A percentile compares a stretch with the other conserved stretches of the same genome.
These are phyloP conservation scores for Cataglyphis livida DNA, from an alignment of 2,888 invertebrate genomes.

Conservation along the genomic window DNA sequence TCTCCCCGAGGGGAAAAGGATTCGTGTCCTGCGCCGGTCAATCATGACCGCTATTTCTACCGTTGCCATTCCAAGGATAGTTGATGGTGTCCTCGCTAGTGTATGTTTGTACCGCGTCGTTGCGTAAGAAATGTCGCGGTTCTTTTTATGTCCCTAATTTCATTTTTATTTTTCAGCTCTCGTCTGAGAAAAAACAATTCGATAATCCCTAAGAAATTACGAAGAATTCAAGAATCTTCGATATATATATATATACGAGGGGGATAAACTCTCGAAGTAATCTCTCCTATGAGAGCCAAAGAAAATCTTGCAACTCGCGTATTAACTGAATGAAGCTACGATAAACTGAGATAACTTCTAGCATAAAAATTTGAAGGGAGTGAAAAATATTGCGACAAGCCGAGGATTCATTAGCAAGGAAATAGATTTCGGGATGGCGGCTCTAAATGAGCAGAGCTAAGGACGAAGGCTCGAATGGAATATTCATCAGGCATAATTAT, in stretches of 20 bases:
- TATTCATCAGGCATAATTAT: constrained; percentile 51
- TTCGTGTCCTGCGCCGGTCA: constrained; percentile 30
- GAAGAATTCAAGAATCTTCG: background rate
- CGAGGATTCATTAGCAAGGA: constrained; percentile 32
- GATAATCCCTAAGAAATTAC: background rate
- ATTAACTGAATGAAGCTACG: background rate
- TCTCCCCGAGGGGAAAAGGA: background rate
- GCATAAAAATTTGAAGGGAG: constrained; percentile 28
- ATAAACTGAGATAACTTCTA: background rate
- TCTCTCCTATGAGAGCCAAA: background rate
- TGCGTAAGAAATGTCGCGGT: background rate
- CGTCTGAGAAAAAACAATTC: background rate
- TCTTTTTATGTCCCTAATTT: background rate
- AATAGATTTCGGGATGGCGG: constrained; percentile 33
- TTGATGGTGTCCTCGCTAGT: background rate
- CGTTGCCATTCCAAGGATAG: background rate
- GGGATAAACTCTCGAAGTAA: background rate
- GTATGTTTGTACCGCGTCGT: background rate
- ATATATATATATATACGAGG: background rate
- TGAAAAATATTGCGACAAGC: constrained; percentile 25
- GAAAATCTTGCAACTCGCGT: background rate
- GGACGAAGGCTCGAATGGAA: constrained; percentile 38
- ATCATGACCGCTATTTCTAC: constrained; percentile 22
- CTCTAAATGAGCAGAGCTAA: constrained; percentile 26
- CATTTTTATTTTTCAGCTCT: background rate